Conservation (phyloP, 2,797 vertebrate species). For the Leptodactylus fallax region DNA sequence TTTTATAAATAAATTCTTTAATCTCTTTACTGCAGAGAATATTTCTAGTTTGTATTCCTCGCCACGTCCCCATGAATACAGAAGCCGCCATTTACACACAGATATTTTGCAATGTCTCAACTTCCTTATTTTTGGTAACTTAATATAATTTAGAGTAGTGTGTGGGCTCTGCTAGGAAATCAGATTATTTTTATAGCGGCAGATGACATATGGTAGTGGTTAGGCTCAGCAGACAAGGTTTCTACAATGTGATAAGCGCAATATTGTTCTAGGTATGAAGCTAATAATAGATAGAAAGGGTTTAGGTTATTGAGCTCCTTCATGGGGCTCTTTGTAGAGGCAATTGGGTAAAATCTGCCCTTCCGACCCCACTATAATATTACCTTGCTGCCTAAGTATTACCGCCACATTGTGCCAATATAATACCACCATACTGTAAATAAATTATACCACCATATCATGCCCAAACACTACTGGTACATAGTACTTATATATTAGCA, state of each 20-base stretch:
- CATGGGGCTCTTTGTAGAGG: neutral
- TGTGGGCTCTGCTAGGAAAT: neutral
- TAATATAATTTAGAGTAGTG: neutral
- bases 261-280: neutral
- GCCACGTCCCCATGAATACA: neutral
- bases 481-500: neutral
- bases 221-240: neutral
- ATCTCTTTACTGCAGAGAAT: constrained; percentile 11
- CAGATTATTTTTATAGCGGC: neutral
- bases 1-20: constrained; percentile 19
- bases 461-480: neutral
- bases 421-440: neutral
- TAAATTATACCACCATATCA: neutral
- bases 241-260: neutral
- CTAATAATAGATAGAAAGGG: neutral
- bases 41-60: neutral
- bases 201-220: neutral
- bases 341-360: neutral
- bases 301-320: neutral
- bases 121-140: constrained; percentile 5
- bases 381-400: neutral
- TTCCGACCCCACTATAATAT: neutral
- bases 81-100: neutral
- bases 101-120: constrained; percentile 1
- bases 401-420: neutral